phyloP scores from a whole-genome alignment of 92 coral and sea anemone genomes.

The Bergia sp. region DNA sequence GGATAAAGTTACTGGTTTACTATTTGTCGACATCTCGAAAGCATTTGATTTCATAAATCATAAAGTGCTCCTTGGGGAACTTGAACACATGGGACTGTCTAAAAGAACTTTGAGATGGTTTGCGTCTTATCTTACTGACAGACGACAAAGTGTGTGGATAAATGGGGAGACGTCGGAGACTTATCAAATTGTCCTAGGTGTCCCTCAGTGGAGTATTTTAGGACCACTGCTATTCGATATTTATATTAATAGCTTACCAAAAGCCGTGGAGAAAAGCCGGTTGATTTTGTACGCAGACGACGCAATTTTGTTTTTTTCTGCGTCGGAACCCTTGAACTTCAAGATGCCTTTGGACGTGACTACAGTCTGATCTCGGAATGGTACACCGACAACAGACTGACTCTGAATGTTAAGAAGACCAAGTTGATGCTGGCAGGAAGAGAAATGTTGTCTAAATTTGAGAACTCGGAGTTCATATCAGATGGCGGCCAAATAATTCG shows the following conservation, averaged over 20 bases:
- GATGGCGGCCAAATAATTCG: constrained; percentile 46
- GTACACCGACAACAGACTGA: constrained; percentile 34
- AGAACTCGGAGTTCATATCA: constrained; percentile 25
- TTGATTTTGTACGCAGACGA: constrained; percentile 56
- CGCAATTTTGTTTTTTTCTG: constrained; percentile 43
- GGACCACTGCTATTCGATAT: constrained; percentile 53
- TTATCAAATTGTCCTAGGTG: constrained; percentile 37
- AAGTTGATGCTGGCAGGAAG: constrained; percentile 48
- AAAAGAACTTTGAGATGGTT: constrained; percentile 44
- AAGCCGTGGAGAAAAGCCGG: constrained; percentile 33
- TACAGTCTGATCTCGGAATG: constrained; percentile 11
- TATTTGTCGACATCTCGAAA: no score
- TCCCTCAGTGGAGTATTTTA: constrained; percentile 57
- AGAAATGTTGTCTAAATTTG: constrained; percentile 48
- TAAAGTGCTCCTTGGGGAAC: constrained; percentile 46
- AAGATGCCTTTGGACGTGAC: constrained; percentile 35
- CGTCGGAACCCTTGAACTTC: constrained; percentile 53
- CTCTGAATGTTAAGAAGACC: constrained; percentile 24
- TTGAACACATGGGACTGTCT: constrained; percentile 47
- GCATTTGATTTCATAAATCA: constrained; percentile 27
- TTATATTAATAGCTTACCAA: constrained; percentile 48
- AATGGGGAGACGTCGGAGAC: constrained; percentile 57
- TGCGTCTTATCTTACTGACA: constrained; percentile 52
- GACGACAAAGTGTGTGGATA: constrained; percentile 56
- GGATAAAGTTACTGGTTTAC: no score